Evolutionary conservation across 2,888 invertebrate species (phyloP), one percentile per base, ranked within the genome.

Genomic region (Oxyscelio sp.): DNA sequence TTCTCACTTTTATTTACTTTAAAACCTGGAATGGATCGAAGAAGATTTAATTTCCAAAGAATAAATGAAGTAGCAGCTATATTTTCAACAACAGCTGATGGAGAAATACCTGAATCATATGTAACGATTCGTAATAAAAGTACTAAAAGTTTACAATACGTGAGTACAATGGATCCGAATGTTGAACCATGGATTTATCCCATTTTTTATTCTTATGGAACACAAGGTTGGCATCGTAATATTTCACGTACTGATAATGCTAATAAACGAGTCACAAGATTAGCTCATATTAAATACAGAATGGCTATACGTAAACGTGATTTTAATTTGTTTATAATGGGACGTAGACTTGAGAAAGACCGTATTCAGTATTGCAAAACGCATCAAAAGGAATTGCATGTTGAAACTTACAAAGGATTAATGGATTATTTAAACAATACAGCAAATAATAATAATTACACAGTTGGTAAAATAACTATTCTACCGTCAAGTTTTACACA

Each of bases 31-130:
- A 45, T 75, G 34, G 84, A 87, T 59, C 54, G 54, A 58, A 50
- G 83, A 48, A 54, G 84, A 27, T 86, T 71, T 59, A 86, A 88
- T 74, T 86, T 85, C 54, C 87, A 85, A 59, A 59, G 79, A 52
- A 66, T 56, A 8, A 87, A 87, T 65, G 85, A 88, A 79, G 87
- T 87, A 6, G 85, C 87, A 43, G 83, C 84, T 6, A 73, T 86
- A 21, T 84, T 87, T 63, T 85, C 80, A 34, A 87, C 84, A 4
- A 87, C 84, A 34, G 85, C 85, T 15, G 85, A 88, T 59, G 86
- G 87, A n/a, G 87, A 88, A 63, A 85, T 88, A 58, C 85, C 86
- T 21, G 85, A 88, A 73, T 85, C 84, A 6, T 85, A 80, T 21
- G 80, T 86, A 11, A 66, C 82, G 27, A 74, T 86, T 24, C n/a